phyloP scores from a whole-genome alignment of 2,797 vertebrate genomes.

The Epinephelus malabaricus region DNA sequence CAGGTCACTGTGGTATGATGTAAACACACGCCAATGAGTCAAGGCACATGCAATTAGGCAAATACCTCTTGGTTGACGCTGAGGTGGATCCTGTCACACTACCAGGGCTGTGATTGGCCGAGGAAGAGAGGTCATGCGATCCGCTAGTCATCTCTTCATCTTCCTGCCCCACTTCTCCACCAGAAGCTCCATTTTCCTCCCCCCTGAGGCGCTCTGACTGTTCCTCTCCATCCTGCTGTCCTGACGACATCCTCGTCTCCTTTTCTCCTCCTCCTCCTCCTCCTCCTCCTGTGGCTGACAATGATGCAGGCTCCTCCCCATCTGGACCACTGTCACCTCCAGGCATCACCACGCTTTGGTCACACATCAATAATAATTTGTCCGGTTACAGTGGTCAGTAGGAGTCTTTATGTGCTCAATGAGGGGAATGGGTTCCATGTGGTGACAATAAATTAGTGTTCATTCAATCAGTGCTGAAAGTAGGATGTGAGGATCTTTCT shows the following conservation, averaged over 20 bases:
- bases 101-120: constrained; percentile 75
- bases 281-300: constrained; percentile 24
- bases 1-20: background rate
- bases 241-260: constrained; percentile 32
- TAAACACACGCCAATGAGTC: background rate
- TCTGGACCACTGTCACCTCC: constrained; percentile 65
- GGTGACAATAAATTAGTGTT: constrained; percentile 6
- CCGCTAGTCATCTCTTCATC: constrained; percentile 81
- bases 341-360: constrained; percentile 74
- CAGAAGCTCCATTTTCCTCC: constrained; percentile 58
- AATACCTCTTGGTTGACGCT: constrained; percentile 82
- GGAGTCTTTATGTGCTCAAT: constrained; percentile 65
- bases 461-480: constrained; percentile 18
- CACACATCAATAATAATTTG: constrained; percentile 66
- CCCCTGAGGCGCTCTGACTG: constrained; percentile 19
- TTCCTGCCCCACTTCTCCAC: constrained; percentile 73
- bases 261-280: constrained; percentile 17
- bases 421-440: constrained; percentile 59
- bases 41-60: background rate
- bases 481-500: background rate
- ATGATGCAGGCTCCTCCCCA: constrained; percentile 72
- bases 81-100: constrained; percentile 76
- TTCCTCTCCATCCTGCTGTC: constrained; percentile 19
- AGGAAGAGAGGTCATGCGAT: constrained; percentile 74
- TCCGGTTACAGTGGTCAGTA: constrained; percentile 32